Evolutionary conservation across 2,888 invertebrate genomes (phyloP).

Genomic region (Minunthozetes semirufus): DNA sequence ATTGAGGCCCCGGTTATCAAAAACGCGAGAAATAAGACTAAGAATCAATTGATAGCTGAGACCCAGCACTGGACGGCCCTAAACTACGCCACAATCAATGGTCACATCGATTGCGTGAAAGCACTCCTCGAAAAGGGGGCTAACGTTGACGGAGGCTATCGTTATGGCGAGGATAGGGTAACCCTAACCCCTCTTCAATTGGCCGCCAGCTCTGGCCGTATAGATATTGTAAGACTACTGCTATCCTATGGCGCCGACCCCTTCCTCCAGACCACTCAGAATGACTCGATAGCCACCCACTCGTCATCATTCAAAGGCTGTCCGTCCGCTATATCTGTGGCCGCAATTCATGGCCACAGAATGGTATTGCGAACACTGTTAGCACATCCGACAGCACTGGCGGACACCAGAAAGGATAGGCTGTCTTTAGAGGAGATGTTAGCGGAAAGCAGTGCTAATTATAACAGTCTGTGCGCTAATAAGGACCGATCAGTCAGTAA

Average conservation of each 20-base stretch:
- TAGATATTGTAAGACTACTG: slow-evolving; percentile 70
- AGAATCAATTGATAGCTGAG: slow-evolving; percentile 54
- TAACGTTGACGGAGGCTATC: slow-evolving; percentile 71
- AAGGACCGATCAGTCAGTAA: too few relatives aligned
- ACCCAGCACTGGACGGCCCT: slow-evolving; percentile 79
- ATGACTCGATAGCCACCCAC: slow-evolving; percentile 76
- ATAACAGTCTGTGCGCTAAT: not conserved
- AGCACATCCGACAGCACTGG: slow-evolving; percentile 59
- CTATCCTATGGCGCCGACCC: slow-evolving; percentile 63
- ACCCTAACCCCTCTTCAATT: slow-evolving; percentile 80
- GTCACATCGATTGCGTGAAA: slow-evolving; percentile 45
- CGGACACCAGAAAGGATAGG: slow-evolving; percentile 59
- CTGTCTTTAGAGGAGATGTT: slow-evolving; percentile 80
- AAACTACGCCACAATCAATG: slow-evolving; percentile 65
- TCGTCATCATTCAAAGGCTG: slow-evolving; percentile 79
- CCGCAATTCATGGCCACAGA: slow-evolving; percentile 79
- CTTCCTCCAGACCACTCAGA: slow-evolving; percentile 68
- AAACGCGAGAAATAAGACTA: not conserved
- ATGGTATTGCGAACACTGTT: slow-evolving; percentile 67
- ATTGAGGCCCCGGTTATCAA: slow-evolving; percentile 53
- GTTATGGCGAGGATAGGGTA: slow-evolving; percentile 71
- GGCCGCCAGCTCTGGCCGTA: slow-evolving; percentile 62
- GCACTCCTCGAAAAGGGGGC: slow-evolving; percentile 58
- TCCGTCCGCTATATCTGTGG: slow-evolving; percentile 79
- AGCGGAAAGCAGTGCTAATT: slow-evolving; percentile 63